Percentiles rank a stretch among this genome's conserved stretches.
Evolutionary conservation across 2,888 invertebrate genomes (phyloP).

Genomic region (Rhagonycha lutea): DNA sequence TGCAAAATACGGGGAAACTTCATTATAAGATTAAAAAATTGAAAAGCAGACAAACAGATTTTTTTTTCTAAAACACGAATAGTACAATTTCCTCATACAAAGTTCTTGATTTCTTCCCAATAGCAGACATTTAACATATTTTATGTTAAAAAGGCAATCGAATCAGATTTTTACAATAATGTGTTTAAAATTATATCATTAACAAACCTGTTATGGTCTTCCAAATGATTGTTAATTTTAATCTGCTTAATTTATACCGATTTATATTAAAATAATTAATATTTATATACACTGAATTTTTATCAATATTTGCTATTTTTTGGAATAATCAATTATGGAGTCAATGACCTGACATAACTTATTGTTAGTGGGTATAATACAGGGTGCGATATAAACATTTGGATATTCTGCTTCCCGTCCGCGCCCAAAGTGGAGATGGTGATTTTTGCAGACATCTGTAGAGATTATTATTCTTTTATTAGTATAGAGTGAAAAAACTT

Average conservation of each 20-base stretch:
- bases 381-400: not conserved
- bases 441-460: not conserved
- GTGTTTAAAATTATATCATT: not conserved
- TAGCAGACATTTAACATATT: not conserved
- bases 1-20: not conserved
- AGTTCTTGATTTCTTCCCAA: not conserved
- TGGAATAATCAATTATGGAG: not conserved
- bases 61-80: no score
- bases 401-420: not conserved
- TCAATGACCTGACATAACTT: not conserved
- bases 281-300: not conserved
- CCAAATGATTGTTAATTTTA: not conserved
- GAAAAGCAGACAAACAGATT: no score
- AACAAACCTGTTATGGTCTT: not conserved
- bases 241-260: not conserved
- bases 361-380: not conserved
- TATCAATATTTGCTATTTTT: not conserved
- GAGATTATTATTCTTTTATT: not conserved
- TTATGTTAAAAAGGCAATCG: not conserved
- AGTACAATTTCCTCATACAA: no score
- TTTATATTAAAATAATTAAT: not conserved
- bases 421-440: not conserved
- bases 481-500: not conserved
- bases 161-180: not conserved
- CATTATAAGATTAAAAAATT: not conserved